A percentile compares a stretch with the other conserved stretches of the same genome.
Evolutionary conservation across 1,140 invertebrate genomes (phyloP).

Genomic region (Drosophila neocordata): DNA sequence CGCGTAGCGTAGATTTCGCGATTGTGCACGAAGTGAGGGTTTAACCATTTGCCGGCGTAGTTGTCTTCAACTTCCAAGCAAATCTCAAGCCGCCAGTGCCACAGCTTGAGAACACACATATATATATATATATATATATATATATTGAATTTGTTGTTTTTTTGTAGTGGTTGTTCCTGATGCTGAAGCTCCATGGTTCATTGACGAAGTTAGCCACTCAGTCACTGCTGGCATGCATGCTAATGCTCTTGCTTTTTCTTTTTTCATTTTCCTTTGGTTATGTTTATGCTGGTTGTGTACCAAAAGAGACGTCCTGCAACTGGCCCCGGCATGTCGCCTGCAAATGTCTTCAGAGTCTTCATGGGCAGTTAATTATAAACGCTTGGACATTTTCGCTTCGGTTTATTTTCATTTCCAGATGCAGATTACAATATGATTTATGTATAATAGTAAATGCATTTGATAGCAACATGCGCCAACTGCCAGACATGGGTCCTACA

Average conservation of each 20-base stretch:
- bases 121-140: background rate
- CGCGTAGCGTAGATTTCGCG: conserved; percentile 73
- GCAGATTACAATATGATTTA: conserved; percentile 83
- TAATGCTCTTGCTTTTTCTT: conserved; percentile 35
- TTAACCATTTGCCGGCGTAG: conserved; percentile 62
- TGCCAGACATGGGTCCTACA: conserved; percentile 35
- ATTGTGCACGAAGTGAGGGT: conserved; percentile 74
- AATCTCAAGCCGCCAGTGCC: conserved; percentile 50
- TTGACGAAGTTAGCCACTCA: conserved; percentile 62
- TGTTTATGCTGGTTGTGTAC: conserved; percentile 40
- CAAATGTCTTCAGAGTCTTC: conserved; percentile 69
- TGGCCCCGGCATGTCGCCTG: conserved; percentile 75
- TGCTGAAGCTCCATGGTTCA: conserved; percentile 63
- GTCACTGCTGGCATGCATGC: conserved; percentile 27
- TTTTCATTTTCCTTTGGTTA: conserved; percentile 24
- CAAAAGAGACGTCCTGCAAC: conserved; percentile 58
- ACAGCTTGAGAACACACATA: conserved; percentile 26
- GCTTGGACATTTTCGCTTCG: conserved; percentile 81
- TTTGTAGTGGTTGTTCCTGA: conserved; percentile 38
- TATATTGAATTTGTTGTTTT: conserved; percentile 6
- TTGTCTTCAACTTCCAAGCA: conserved; percentile 26
- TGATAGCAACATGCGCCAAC: conserved; percentile 80
- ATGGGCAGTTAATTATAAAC: conserved; percentile 82
- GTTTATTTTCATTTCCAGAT: conserved; percentile 81
- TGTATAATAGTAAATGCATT: conserved; percentile 82